Evolutionary conservation across 2,797 vertebrate species (phyloP).

Genomic region (Ambastaia sidthimunki): DNA sequence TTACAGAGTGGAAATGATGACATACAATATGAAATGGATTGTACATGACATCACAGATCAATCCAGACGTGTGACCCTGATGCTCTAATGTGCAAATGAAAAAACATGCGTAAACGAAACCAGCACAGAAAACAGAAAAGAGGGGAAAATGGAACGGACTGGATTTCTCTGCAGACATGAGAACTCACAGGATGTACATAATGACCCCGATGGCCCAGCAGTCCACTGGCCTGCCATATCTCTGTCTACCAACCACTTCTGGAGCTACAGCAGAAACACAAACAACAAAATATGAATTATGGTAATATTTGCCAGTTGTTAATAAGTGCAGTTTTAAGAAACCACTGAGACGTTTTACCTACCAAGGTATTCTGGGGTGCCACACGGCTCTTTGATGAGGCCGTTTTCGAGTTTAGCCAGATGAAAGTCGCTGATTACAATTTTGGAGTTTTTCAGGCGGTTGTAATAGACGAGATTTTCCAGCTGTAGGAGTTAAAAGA

Average conservation of each 20-base stretch:
- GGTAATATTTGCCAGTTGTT: not conserved
- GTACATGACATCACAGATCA: constrained; percentile 25
- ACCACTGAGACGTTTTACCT: constrained; percentile 61
- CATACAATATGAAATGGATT: constrained; percentile 28
- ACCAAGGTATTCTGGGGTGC: constrained; percentile 97
- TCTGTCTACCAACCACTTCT: constrained; percentile 94
- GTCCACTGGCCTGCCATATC: constrained; percentile 93
- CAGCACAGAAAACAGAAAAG: not conserved
- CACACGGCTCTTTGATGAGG: constrained; percentile 96
- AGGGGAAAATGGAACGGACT: not conserved
- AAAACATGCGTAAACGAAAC: not conserved
- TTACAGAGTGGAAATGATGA: constrained; percentile 43
- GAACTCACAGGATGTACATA: constrained; percentile 97
- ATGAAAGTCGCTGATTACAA: constrained; percentile 98
- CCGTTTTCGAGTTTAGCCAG: constrained; percentile 96
- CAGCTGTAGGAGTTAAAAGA: constrained; percentile 75
- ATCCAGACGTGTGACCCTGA: not conserved
- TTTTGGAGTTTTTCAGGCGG: constrained; percentile 97
- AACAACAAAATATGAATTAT: constrained; percentile 19
- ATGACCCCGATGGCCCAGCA: constrained; percentile 99
- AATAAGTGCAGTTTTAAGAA: not conserved
- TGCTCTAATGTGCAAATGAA: not conserved
- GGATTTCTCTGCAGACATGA: no score
- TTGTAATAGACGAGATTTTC: constrained; percentile 98
- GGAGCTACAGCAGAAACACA: constrained; percentile 80